Percentiles rank a stretch among this genome's conserved stretches.
phyloP scores from a whole-genome alignment of 1,140 invertebrate species.

The Lepidurus apus region DNA sequence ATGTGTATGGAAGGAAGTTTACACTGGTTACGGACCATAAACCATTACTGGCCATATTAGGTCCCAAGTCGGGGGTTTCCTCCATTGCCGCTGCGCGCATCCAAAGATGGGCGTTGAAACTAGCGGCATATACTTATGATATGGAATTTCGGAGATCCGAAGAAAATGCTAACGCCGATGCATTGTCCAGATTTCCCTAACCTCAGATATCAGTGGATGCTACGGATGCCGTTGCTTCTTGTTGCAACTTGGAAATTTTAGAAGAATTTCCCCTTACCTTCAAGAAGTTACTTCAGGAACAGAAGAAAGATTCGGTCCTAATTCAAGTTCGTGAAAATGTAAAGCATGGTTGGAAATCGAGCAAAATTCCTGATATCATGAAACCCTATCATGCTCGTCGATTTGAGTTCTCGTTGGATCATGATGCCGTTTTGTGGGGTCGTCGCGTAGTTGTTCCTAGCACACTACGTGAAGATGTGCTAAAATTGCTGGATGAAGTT shows the following conservation, averaged over 20 bases:
- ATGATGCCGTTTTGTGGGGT: constrained; percentile 38
- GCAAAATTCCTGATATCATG: not conserved
- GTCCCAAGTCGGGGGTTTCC: constrained; percentile 42
- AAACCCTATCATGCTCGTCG: constrained; percentile 10
- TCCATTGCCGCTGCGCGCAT: constrained; percentile 41
- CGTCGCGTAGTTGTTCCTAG: constrained; percentile 44
- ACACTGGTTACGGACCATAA: constrained; percentile 48
- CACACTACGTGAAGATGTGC: constrained; percentile 38
- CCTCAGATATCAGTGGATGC: no score
- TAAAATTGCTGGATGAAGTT: constrained; percentile 43
- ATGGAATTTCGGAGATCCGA: constrained; percentile 41
- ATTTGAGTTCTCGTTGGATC: constrained; percentile 31
- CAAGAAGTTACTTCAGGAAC: not conserved
- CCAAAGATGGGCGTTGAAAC: constrained; percentile 41
- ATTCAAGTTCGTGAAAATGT: not conserved
- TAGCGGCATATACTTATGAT: constrained; percentile 43
- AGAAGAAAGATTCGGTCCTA: not conserved
- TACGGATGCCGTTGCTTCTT: no score
- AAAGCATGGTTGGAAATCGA: not conserved
- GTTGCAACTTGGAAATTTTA: no score
- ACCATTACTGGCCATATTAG: constrained; percentile 45
- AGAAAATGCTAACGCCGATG: constrained; percentile 39
- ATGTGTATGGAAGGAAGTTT: constrained; percentile 46
- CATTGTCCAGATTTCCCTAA: no score
- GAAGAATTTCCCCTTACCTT: not conserved